These are phyloP conservation scores for Callopanchax toddi DNA, from an alignment of 2,113 vertebrate genomes.

Conservation along the genomic window DNA sequence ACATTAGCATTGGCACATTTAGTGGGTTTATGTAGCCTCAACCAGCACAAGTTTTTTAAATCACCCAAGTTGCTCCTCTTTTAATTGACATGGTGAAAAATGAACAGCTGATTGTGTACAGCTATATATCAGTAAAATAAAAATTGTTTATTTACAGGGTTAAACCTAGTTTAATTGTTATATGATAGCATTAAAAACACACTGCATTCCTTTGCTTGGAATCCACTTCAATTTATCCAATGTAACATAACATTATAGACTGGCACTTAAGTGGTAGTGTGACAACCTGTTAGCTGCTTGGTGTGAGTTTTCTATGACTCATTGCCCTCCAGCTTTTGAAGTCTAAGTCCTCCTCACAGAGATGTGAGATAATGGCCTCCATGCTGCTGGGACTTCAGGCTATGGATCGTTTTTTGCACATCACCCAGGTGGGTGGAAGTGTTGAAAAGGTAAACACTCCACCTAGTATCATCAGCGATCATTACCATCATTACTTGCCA, in stretches of 20 bases:
- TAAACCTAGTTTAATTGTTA: too few relatives aligned
- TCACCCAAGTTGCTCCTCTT: too few relatives aligned
- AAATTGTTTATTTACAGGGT: too few relatives aligned
- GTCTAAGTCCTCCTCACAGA: slow-evolving; percentile 54
- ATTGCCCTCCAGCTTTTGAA: slow-evolving; percentile 59
- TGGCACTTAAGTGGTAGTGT: slow-evolving; percentile 45
- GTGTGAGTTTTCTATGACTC: slow-evolving; percentile 69
- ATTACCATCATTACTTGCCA: slow-evolving; percentile 19
- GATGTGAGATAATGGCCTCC: slow-evolving; percentile 67
- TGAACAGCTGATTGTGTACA: too few relatives aligned
- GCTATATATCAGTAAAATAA: too few relatives aligned
- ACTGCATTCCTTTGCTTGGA: neutral
- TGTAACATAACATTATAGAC: slow-evolving; percentile 54
- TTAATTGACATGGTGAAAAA: too few relatives aligned
- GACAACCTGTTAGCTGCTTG: slow-evolving; percentile 55
- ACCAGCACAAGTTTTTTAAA: too few relatives aligned
- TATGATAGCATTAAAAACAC: neutral
- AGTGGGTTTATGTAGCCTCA: too few relatives aligned
- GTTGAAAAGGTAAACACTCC: slow-evolving; percentile 50
- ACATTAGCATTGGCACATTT: too few relatives aligned
- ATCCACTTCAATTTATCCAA: slow-evolving; percentile 8
- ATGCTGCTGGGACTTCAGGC: slow-evolving; percentile 48
- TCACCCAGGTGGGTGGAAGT: slow-evolving; percentile 51
- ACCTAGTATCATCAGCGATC: slow-evolving; percentile 25
- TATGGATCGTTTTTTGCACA: slow-evolving; percentile 53